Conservation (phyloP, 2,797 vertebrate species). For the Chloroceryle inda region DNA sequence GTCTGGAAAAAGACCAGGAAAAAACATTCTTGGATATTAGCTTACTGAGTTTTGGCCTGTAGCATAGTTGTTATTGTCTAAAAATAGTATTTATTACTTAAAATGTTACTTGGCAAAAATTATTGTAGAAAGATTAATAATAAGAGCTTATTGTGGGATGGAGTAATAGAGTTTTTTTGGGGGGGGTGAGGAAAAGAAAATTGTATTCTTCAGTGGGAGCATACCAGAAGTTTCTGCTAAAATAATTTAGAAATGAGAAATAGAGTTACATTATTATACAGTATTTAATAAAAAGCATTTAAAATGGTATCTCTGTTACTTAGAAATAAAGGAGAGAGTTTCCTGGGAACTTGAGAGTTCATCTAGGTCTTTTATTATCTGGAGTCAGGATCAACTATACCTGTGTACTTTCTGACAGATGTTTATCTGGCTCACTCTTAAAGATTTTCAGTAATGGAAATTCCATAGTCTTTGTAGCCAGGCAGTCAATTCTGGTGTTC, state of each 20-base stretch:
- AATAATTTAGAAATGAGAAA: background rate
- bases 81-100: background rate
- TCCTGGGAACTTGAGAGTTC: background rate
- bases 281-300: background rate
- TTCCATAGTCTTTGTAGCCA: background rate
- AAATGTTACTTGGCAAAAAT: background rate
- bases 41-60: background rate
- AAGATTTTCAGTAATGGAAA: conserved; percentile 12
- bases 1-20: background rate
- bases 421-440: background rate
- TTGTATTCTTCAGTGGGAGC: background rate
- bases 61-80: background rate
- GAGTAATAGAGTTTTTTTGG: background rate
- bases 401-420: background rate
- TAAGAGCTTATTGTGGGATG: background rate
- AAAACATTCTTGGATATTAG: background rate
- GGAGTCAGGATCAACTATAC: background rate
- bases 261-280: background rate
- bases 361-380: background rate
- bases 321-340: background rate
- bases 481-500: background rate
- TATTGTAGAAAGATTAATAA: background rate
- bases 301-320: background rate
- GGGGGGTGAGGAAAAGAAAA: background rate
- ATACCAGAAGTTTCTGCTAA: background rate